Evolutionary conservation across 1,140 invertebrate genomes (phyloP), one percentile per base, ranked within the genome.

Genomic region (Brachionus rubens): DNA sequence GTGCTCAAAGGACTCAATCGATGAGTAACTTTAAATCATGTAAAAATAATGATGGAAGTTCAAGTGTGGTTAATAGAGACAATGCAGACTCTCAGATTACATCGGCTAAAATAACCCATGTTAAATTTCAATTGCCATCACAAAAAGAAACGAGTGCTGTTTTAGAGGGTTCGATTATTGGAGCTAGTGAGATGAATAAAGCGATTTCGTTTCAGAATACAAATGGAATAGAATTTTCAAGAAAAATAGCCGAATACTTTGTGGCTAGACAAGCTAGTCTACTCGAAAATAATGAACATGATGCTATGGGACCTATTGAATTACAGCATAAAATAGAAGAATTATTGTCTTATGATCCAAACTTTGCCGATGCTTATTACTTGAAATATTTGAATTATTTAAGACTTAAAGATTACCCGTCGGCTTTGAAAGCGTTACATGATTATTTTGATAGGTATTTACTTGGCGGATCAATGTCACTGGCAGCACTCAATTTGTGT

Each of bases 301-400:
- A 72, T 16, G 68, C 68, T 10, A 21, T 72, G 3, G 26, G n/a
- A 16, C 68, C 68, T 33, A 26, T 72, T n/a, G 68, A 48, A 40
- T 40, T 72, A 24, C 46, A 72, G 21, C 68, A 72, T 2, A 72
- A 72, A 52, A 28, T 72, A 28, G 33, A 72, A 9, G 68, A 72
- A 19, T 41, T 72, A 30, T 41, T 72, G 14, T 72, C 68, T 12
- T 72, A 6, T 33, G 52, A 72, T 33, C 30, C 68, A 24, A 72
- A 48, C 24, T 72, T 72, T 72, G 26, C 46, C 12, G 68, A 72
- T 54, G 68, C 68, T 40, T 72, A 72, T 72, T 72, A 72, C 50
- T 40, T 72, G 33, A 72, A 50, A 41, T 72, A 72, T 24, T 48
- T 72, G 24, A 72, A 72, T 50, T 72, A 3, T 54, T 48, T 72